Evolutionary conservation across 1,140 invertebrate genomes (phyloP).

Genomic region (Heliconius eleuchia): DNA sequence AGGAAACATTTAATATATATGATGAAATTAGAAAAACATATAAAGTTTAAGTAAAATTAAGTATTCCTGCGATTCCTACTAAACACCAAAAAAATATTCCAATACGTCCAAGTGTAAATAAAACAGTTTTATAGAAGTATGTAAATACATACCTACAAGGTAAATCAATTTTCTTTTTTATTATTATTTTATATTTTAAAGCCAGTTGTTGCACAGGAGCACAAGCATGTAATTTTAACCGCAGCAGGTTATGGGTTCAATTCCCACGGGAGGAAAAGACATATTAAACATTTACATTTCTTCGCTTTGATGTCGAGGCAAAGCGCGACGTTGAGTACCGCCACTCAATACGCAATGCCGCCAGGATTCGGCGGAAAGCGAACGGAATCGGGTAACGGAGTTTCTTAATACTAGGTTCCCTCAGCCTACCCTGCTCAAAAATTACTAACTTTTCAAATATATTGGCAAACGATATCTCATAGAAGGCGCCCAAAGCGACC

Average conservation of each 20-base stretch:
- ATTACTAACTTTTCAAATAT: conserved; percentile 73
- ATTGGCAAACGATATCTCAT: conserved; percentile 66
- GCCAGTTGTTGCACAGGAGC: too few species aligned
- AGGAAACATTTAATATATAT: not conserved
- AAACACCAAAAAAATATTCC: too few species aligned
- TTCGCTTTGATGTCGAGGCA: not conserved
- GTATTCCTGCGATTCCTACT: too few species aligned
- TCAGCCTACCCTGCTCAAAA: not conserved
- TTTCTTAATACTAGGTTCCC: not conserved
- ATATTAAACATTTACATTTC: not conserved
- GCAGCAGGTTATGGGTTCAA: not conserved
- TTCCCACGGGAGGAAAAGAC: not conserved
- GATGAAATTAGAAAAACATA: not conserved
- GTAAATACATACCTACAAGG: too few species aligned
- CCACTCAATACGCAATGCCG: too few species aligned
- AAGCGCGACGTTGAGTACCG: not conserved
- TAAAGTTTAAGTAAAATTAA: too few species aligned
- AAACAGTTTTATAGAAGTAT: too few species aligned
- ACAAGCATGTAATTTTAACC: not conserved
- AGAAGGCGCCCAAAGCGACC: conserved; percentile 66
- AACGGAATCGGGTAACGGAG: not conserved
- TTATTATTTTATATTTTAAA: too few species aligned
- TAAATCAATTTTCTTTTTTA: too few species aligned
- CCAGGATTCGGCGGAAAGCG: too few species aligned
- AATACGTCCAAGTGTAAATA: too few species aligned